A percentile compares a stretch with the other conserved stretches of the same genome.
phyloP scores from a whole-genome alignment of 64 coral and sea anemone genomes.

The Platygyra sinensis region DNA sequence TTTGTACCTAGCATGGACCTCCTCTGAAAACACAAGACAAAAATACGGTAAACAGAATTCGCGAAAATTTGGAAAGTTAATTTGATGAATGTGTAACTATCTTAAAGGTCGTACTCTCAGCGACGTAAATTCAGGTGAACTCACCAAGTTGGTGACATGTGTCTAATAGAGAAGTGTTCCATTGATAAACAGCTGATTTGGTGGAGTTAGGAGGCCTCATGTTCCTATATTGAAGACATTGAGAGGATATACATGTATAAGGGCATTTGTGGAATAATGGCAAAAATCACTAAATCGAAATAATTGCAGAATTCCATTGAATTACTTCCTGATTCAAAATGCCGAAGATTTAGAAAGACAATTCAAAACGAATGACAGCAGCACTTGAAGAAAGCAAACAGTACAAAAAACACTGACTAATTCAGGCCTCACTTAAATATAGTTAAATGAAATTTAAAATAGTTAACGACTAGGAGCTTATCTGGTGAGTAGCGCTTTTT shows the following conservation, averaged over 20 bases:
- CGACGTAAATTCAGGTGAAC: neutral
- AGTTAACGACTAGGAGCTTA: too few species aligned
- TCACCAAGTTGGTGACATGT: constrained; percentile 76
- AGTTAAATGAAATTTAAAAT: too few species aligned
- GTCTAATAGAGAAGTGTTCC: constrained; percentile 65
- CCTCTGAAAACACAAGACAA: constrained; percentile 51
- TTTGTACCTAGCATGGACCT: constrained; percentile 73
- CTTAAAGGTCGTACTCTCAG: too few species aligned
- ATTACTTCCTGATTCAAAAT: neutral
- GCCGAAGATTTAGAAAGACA: neutral
- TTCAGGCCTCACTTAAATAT: too few species aligned
- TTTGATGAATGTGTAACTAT: too few species aligned
- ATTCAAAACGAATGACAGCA: neutral
- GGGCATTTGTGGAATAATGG: neutral
- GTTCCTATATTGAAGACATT: constrained; percentile 48
- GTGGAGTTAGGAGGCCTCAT: constrained; percentile 93
- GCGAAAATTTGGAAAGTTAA: too few species aligned
- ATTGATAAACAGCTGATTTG: constrained; percentile 96
- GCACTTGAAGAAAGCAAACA: neutral
- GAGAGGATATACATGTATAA: neutral
- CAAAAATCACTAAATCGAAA: neutral
- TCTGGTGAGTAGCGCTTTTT: too few species aligned
- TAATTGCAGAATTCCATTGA: neutral
- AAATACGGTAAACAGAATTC: too few species aligned
- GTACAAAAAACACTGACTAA: too few species aligned